Conservation (phyloP, 2,797 vertebrate genomes). For the Coreius guichenoti region DNA sequence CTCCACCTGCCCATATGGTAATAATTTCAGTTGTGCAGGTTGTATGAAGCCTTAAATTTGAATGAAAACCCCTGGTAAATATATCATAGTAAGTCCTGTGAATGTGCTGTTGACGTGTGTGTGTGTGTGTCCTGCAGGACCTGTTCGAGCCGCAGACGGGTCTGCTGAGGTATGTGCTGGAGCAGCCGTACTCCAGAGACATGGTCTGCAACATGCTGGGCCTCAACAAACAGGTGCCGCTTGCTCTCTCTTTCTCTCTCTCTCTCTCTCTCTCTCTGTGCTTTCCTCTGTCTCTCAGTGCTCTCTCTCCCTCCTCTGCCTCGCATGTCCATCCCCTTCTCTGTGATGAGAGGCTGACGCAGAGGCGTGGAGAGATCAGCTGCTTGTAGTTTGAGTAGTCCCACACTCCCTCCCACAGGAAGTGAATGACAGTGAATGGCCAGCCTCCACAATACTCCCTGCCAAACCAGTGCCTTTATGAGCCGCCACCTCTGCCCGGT, state of each 20-base stretch:
- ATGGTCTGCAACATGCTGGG: slow-evolving; percentile 99
- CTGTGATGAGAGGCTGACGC: slow-evolving; percentile 7
- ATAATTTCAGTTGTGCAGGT: no score
- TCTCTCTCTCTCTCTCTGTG: slow-evolving; percentile 73
- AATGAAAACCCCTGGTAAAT: no score
- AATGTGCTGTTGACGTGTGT: neutral
- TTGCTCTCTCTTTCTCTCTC: slow-evolving; percentile 74
- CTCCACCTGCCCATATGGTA: no score
- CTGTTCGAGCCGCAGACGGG: slow-evolving; percentile 98
- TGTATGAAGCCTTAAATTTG: no score
- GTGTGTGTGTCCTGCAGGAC: slow-evolving; percentile 81
- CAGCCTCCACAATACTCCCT: slow-evolving; percentile 83
- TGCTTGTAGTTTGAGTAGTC: slow-evolving; percentile 67
- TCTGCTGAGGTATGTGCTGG: slow-evolving; percentile 95
- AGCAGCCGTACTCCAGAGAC: slow-evolving; percentile 98
- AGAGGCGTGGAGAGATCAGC: slow-evolving; percentile 43
- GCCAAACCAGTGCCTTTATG: slow-evolving; percentile 73
- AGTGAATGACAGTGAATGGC: slow-evolving; percentile 62
- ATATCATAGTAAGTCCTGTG: no score
- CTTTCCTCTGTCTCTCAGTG: neutral
- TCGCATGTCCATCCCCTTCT: slow-evolving; percentile 61
- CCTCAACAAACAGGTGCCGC: slow-evolving; percentile 98
- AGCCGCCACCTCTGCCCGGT: neutral
- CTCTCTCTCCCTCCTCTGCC: slow-evolving; percentile 24
- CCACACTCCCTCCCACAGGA: slow-evolving; percentile 56